These are phyloP conservation scores for Petroica traversi DNA, from an alignment of 2,113 vertebrate species.

Conservation along the genomic window DNA sequence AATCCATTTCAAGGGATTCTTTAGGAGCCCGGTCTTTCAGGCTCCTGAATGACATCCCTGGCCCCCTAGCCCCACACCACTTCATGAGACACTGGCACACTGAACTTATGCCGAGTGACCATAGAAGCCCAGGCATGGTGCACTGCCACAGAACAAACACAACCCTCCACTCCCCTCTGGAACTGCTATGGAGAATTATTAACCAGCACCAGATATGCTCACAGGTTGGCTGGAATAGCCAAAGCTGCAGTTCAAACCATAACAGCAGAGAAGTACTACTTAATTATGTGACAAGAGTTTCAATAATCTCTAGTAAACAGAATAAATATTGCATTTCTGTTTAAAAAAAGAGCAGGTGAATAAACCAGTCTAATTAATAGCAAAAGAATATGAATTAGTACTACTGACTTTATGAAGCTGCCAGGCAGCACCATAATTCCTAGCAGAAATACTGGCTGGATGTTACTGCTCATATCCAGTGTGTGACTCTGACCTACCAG, in stretches of 20 bases:
- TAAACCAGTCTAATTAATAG: neutral
- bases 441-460: neutral
- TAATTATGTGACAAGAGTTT: neutral
- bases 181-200: neutral
- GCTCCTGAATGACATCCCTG: neutral
- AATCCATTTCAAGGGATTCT: neutral
- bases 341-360: neutral
- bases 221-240: neutral
- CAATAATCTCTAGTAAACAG: fast-evolving
- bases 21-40: neutral
- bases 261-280: neutral
- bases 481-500: neutral
- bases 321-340: fast-evolving
- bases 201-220: neutral
- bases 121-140: neutral
- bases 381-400: neutral
- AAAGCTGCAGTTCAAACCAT: neutral
- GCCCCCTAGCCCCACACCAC: neutral
- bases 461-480: neutral
- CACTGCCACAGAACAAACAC: neutral
- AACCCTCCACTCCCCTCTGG: fast-evolving
- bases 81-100: neutral
- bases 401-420: neutral
- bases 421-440: neutral
- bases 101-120: neutral